Evolutionary conservation across 2,797 vertebrate genomes (phyloP).

Genomic region (Sebastolobus altivelis): DNA sequence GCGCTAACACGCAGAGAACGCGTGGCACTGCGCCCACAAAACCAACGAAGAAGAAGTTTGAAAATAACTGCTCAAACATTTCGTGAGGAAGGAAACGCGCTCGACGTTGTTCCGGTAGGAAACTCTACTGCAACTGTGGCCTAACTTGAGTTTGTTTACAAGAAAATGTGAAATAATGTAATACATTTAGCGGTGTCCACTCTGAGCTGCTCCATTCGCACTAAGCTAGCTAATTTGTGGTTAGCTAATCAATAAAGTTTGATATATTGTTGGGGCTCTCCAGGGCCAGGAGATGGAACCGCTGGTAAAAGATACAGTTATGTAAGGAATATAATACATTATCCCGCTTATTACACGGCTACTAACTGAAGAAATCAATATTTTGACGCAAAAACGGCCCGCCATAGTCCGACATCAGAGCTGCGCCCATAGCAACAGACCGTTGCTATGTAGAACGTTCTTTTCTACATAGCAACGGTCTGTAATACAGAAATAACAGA

Average conservation of each 20-base stretch:
- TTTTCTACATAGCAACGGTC: too few species aligned
- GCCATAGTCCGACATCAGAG: too few species aligned
- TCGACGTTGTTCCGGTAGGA: too few species aligned
- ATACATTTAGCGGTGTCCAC: neutral
- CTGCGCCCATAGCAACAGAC: too few species aligned
- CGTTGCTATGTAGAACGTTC: too few species aligned
- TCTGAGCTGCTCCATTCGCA: neutral
- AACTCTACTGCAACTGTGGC: too few species aligned
- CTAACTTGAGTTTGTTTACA: neutral
- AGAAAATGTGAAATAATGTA: neutral
- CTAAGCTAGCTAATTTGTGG: neutral
- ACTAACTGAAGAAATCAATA: too few species aligned
- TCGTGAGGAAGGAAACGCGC: neutral
- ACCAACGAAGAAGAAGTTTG: neutral
- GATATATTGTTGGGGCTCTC: neutral
- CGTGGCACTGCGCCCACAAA: neutral
- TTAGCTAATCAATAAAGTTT: neutral
- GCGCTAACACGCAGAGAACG: fast-evolving
- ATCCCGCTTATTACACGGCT: too few species aligned
- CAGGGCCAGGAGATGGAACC: neutral
- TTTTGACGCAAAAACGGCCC: too few species aligned
- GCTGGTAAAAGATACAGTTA: too few species aligned
- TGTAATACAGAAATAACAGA: too few species aligned
- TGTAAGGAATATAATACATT: too few species aligned
- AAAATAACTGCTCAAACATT: neutral